Evolutionary conservation across 2,113 vertebrate species (phyloP), one percentile per base, ranked within the genome.

Genomic region (Aramus guarauna): DNA sequence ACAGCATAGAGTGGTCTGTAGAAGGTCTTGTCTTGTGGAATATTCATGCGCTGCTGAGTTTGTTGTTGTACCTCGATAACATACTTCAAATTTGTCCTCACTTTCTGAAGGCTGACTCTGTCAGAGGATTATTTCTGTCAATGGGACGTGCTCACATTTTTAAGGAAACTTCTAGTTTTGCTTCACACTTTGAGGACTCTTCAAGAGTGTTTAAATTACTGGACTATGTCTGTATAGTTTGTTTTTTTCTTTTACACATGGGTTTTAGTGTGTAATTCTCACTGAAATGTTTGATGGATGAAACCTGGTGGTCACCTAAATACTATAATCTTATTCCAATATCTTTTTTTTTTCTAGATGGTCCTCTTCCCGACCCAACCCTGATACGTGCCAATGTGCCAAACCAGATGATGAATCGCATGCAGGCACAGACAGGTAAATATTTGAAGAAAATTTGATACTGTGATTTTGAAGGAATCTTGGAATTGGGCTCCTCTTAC

Each of bases 391-490:
- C 99, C 79, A 92, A 94, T 93, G 99, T 99, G 96, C 99, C 99
- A 97, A 99, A 98, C 96, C 99, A 99, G 97, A 99, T 99, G 98
- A 99, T 99, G 96, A 99, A 97, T 97, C 98, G 99, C 86, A 99
- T 99, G 98, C 98, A 99, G 96, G 98, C 98, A 85, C 99, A 99
- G 85, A 94, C 99, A 97, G 99, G 99, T 99, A 98, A 56, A 63
- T 91, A 27, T 9, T 34, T 55, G 53, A 95, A 75, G 45, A 75
- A 83, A 83, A 71, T 6, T 58, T 4, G 0, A 16, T 53, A 2
- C 24, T 71, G 9, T 85, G 69, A 39, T 68, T 73, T 59, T 73
- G 7, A 85, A 94, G 50, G 32, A 50, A 22, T 69, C 9, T 74
- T 58, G 41, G n/a, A 74, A 87, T 63, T 50, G 15, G 15, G 12